Conservation (phyloP, 2,113 vertebrate species). For the Delphinapterus leucas region DNA sequence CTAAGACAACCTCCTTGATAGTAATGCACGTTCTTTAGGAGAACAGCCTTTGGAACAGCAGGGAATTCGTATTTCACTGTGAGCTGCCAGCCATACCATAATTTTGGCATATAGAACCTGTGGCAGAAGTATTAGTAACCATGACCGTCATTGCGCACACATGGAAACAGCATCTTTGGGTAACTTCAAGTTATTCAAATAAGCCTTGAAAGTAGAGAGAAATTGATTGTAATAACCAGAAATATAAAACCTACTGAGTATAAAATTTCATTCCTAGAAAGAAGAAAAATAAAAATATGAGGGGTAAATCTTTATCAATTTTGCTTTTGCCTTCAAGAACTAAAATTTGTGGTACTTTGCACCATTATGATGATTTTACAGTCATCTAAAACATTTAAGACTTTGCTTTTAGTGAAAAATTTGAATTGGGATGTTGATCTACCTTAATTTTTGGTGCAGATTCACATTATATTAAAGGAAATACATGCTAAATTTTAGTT, state of each 20-base stretch:
- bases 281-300: neutral
- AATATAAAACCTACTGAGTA: neutral
- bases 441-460: conserved; percentile 39
- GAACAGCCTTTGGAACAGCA: neutral
- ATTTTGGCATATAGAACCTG: neutral
- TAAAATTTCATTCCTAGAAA: conserved; percentile 6
- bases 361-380: neutral
- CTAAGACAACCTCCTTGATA: neutral
- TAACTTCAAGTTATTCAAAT: neutral
- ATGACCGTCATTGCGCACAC: neutral
- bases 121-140: neutral
- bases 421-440: conserved; percentile 37
- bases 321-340: conserved; percentile 31
- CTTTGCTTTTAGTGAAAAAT: neutral
- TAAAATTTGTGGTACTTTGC: neutral
- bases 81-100: neutral
- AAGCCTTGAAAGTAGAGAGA: conserved; percentile 24
- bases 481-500: conserved; percentile 45
- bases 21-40: neutral
- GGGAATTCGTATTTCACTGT: neutral
- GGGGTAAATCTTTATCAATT: neutral
- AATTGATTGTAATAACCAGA: neutral
- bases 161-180: neutral
- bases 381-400: neutral
- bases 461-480: conserved; percentile 48